A percentile compares a stretch with the other conserved stretches of the same genome.
These are phyloP conservation scores for Gymnothorax javanicus DNA, from an alignment of 2,797 vertebrate species.

Conservation along the genomic window DNA sequence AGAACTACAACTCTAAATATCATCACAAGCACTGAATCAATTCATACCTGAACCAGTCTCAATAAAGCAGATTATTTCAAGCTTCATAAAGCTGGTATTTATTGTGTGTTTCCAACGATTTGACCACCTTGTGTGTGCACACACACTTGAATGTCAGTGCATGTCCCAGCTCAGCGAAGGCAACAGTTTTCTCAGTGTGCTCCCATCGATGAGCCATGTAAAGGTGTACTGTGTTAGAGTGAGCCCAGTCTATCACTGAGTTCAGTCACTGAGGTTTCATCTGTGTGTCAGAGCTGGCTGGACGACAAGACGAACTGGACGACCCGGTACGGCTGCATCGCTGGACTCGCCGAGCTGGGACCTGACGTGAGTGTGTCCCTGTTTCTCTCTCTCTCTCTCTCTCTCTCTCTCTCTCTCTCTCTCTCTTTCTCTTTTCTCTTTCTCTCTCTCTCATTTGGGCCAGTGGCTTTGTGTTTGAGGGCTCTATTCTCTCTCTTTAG, in stretches of 20 bases:
- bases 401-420: slow-evolving; percentile 20
- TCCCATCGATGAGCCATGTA: background rate
- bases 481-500: background rate
- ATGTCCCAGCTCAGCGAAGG: background rate
- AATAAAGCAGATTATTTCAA: too few relatives aligned
- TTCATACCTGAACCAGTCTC: too few relatives aligned
- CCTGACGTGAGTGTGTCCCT: slow-evolving; percentile 77
- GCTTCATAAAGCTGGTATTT: too few relatives aligned
- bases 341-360: slow-evolving; percentile 88
- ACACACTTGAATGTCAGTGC: background rate
- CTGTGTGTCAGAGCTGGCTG: slow-evolving; percentile 78
- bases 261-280: background rate
- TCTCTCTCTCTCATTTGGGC: background rate
- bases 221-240: background rate
- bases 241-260: background rate
- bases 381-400: background rate
- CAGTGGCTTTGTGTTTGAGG: background rate
- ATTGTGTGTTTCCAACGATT: background rate
- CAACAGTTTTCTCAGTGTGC: background rate
- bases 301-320: slow-evolving; percentile 94
- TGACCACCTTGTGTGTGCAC: background rate
- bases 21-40: too few relatives aligned
- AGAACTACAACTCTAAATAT: too few relatives aligned
- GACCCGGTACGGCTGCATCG: slow-evolving; percentile 80
- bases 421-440: slow-evolving; percentile 15